Conservation (phyloP, 2,888 invertebrate genomes). For the Torymus tubicola region DNA sequence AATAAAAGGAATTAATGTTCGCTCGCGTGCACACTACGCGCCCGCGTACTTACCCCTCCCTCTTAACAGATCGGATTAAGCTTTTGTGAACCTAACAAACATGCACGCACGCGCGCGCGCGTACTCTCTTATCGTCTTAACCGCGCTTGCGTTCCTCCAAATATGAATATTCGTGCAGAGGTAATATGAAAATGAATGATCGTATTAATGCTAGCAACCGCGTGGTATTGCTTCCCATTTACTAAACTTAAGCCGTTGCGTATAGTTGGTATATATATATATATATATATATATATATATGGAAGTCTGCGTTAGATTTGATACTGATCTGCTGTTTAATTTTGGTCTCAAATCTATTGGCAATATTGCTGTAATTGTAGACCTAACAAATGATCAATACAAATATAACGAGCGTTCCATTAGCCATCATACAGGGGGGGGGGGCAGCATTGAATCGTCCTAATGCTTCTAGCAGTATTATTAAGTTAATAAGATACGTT, state of each 20-base stretch:
- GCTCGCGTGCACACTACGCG: too few species aligned
- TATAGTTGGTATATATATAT: too few species aligned
- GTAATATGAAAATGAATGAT: constrained; percentile 35
- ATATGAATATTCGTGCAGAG: constrained; percentile 31
- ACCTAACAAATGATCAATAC: constrained; percentile 31
- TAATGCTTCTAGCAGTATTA: constrained; percentile 6
- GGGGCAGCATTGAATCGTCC: constrained; percentile 8
- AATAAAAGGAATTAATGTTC: too few species aligned
- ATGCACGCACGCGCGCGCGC: too few species aligned
- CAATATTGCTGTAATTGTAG: constrained; percentile 32
- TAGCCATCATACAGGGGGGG: background rate
- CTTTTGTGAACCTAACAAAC: too few species aligned
- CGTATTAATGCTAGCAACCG: constrained; percentile 21
- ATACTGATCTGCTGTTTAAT: constrained; percentile 21
- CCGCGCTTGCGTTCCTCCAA: background rate
- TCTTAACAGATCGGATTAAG: too few species aligned
- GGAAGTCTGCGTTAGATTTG: too few species aligned
- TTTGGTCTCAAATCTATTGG: constrained; percentile 17
- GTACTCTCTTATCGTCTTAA: constrained; percentile 23
- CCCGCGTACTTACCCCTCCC: too few species aligned
- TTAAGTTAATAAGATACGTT: constrained; percentile 36
- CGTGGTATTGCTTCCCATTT: constrained; percentile 19
- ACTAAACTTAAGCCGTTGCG: constrained; percentile 23
- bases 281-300: too few species aligned
- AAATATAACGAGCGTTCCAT: constrained; percentile 32